These are phyloP conservation scores for Ophthalmolycus amberensis DNA, from an alignment of 2,113 vertebrate species.

Conservation along the genomic window DNA sequence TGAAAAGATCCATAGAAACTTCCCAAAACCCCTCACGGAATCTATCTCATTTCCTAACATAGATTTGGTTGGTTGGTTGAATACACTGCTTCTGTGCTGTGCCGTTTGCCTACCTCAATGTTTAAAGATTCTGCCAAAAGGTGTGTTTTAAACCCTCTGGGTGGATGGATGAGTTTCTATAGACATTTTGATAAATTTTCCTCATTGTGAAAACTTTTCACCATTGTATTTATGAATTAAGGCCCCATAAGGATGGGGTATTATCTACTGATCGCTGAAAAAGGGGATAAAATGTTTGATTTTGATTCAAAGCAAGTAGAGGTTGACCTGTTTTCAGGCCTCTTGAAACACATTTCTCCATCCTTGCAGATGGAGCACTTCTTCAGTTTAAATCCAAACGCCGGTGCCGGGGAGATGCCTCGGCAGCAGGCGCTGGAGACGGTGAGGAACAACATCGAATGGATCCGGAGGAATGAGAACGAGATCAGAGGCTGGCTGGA, in stretches of 20 bases:
- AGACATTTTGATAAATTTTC: background rate
- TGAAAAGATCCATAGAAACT: background rate
- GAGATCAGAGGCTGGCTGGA: conserved; percentile 86
- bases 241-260: background rate
- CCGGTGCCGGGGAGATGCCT: conserved; percentile 90
- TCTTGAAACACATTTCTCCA: background rate
- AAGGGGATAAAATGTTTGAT: background rate
- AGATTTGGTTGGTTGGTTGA: no score
- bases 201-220: background rate
- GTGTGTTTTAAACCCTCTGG: background rate
- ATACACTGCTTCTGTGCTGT: background rate
- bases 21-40: background rate
- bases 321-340: background rate
- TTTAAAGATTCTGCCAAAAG: background rate
- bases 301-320: background rate
- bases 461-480: conserved; percentile 84
- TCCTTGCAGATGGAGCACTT: conserved; percentile 91
- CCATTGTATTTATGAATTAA: background rate
- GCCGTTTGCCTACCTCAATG: background rate
- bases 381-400: conserved; percentile 88
- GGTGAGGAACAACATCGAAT: conserved; percentile 91
- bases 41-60: no score
- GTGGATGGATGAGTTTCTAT: background rate
- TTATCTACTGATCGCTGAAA: background rate
- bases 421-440: conserved; percentile 91